phyloP scores from a whole-genome alignment of 2,113 vertebrate species.

The Pluvialis apricaria region DNA sequence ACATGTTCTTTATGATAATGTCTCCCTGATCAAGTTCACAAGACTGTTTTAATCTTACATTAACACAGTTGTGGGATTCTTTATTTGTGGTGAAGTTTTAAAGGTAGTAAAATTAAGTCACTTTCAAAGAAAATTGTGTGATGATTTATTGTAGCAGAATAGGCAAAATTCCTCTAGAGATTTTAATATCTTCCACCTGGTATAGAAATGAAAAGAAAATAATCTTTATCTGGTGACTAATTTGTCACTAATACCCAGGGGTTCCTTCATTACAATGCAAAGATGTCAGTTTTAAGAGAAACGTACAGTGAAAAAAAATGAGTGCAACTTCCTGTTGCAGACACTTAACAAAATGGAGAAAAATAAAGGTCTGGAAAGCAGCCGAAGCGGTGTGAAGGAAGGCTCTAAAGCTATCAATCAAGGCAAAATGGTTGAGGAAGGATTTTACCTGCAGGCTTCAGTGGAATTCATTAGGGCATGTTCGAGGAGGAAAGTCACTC shows the following conservation, averaged over 20 bases:
- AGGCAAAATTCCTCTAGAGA: slow-evolving; percentile 6
- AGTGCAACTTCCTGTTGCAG: slow-evolving; percentile 30
- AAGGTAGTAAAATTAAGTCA: slow-evolving; percentile 58
- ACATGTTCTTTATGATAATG: background rate
- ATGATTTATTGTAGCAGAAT: slow-evolving; percentile 58
- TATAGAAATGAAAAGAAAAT: slow-evolving; percentile 25
- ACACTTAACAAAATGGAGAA: background rate
- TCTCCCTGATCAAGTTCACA: background rate
- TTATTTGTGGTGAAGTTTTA: slow-evolving; percentile 55
- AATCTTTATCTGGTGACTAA: slow-evolving; percentile 37
- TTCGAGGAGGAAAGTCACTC: background rate
- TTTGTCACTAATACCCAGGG: slow-evolving; percentile 62
- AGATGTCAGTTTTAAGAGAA: slow-evolving; percentile 49
- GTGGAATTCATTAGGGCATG: background rate
- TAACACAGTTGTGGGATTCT: background rate
- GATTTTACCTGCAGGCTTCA: slow-evolving; percentile 43
- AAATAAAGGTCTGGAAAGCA: slow-evolving; percentile 26
- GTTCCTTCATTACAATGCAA: slow-evolving; percentile 44
- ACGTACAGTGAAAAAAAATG: background rate
- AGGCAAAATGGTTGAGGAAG: background rate
- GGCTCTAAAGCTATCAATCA: slow-evolving; percentile 21
- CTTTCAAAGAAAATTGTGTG: slow-evolving; percentile 35
- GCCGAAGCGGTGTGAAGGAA: background rate
- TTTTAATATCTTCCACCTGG: slow-evolving; percentile 65
- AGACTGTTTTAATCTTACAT: background rate